phyloP scores from a whole-genome alignment of 2,113 vertebrate genomes.

The Calcarius ornatus region DNA sequence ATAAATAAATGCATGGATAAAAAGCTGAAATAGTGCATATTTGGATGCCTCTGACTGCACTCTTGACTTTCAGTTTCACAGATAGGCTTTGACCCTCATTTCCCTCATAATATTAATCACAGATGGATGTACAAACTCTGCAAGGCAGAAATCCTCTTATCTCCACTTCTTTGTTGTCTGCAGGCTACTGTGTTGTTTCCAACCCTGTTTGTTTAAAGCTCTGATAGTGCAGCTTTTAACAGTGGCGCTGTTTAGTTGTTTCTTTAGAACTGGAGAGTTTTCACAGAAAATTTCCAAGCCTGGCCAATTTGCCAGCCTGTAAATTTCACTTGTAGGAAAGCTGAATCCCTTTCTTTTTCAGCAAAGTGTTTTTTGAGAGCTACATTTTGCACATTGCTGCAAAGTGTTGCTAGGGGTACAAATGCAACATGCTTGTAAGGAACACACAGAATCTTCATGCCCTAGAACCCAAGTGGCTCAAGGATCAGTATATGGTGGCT shows the following conservation, averaged over 20 bases:
- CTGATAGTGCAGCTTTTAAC: neutral
- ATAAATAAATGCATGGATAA: neutral
- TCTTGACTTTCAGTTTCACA: neutral
- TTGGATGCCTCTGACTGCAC: neutral
- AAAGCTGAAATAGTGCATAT: neutral
- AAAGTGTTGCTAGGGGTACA: neutral
- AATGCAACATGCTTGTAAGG: neutral
- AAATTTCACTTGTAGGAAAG: neutral
- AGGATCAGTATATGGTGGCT: neutral
- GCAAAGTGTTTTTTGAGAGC: neutral
- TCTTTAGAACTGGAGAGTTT: neutral
- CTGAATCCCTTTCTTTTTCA: neutral
- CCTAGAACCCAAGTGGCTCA: neutral
- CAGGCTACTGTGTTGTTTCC: neutral
- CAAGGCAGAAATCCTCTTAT: slow-evolving; percentile 61
- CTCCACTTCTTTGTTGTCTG: slow-evolving; percentile 22
- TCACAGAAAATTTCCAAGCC: neutral
- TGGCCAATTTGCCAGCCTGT: neutral
- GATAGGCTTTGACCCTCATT: neutral
- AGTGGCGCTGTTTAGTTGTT: neutral
- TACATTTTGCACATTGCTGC: neutral
- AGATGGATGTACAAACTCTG: slow-evolving; percentile 28
- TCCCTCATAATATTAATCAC: slow-evolving; percentile 33
- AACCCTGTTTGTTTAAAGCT: neutral
- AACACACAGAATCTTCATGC: neutral